Base-by-base conservation (phyloP, 2,113 vertebrate genomes). In the Halichoerus grypus region DNA sequence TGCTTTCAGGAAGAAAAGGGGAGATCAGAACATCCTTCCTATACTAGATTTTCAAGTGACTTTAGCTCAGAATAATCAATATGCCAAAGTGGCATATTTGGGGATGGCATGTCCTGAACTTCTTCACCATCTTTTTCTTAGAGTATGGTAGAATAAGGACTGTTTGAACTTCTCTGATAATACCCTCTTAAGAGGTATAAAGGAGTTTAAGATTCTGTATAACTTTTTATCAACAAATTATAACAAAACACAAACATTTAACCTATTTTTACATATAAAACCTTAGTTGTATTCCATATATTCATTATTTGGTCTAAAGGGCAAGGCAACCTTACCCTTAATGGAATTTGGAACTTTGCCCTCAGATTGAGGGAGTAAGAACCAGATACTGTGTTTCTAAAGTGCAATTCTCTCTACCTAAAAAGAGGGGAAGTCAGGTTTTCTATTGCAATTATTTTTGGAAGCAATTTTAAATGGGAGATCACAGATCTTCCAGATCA, bases 201-300 rank as follows among this genome's bases (percentile, higher is more conserved):
- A 16, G 11, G 46, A 81, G 67, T 94, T 91, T 77, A 57, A 51
- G 83, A 39, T 69, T 74, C 63, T 24, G 72, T 82, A 39, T 79
- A 87, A 49, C n/a, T 76, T 93, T 94, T 82, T 88, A 69, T 55
- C 63, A 82, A 39, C 7, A 33, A 57, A 9, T 42, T 69, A 2
- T 88, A 94, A 94, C 18, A 88, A 88, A 88, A 85, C 16, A 83
- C 18, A 82, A 80, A 72, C 59, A 69, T 33, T 83, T 59, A 84
- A 61, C 9, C 59, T 83, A 33, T 61, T 65, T 94, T 88, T 90
- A 72, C 74, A 42, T 69, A 89, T 53, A 31, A 71, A 71, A 53
- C 13, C 61, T 63, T 72, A 83, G 14, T 28, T 59, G 55, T n/a
- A 80, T 51, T 84, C 12, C 28, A 42, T 15, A 11, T 1, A 55